A percentile compares a stretch with the other conserved stretches of the same genome.
These are phyloP conservation scores for Helicorthomorpha holstii DNA, from an alignment of 1,140 invertebrate species.

Conservation along the genomic window DNA sequence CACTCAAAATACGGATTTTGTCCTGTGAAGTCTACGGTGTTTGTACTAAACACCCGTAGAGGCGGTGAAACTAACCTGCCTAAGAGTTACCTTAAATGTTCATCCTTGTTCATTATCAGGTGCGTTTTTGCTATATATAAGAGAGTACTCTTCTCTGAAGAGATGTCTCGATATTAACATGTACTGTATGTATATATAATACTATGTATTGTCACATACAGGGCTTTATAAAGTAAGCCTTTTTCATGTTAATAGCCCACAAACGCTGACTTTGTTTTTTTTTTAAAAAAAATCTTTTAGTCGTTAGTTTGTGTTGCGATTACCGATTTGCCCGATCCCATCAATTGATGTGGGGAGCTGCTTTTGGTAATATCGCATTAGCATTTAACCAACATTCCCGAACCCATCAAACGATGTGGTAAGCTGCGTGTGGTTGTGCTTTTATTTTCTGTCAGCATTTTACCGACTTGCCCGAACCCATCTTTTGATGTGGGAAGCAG, in stretches of 20 bases:
- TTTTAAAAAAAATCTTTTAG: background rate
- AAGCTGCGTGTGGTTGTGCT: background rate
- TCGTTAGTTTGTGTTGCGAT: background rate
- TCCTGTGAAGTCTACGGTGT: background rate
- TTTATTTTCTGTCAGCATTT: background rate
- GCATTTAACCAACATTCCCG: background rate
- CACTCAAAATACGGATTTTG: background rate
- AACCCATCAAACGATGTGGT: background rate
- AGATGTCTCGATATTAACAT: background rate
- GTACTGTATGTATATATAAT: background rate
- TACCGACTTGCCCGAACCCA: background rate
- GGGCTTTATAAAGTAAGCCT: background rate
- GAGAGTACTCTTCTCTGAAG: background rate
- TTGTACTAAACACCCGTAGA: background rate
- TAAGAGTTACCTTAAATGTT: background rate
- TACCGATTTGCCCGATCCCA: background rate
- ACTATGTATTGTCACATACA: background rate
- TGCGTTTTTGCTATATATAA: background rate
- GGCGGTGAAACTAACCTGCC: background rate
- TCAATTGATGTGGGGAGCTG: background rate
- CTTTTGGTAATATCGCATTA: background rate
- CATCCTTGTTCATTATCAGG: background rate
- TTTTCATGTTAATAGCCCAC: background rate
- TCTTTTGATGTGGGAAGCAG: background rate
- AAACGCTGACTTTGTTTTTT: background rate